Evolutionary conservation across 2,113 vertebrate species (phyloP), one percentile per base, ranked within the genome.

Genomic region (Arothron firmamentum): DNA sequence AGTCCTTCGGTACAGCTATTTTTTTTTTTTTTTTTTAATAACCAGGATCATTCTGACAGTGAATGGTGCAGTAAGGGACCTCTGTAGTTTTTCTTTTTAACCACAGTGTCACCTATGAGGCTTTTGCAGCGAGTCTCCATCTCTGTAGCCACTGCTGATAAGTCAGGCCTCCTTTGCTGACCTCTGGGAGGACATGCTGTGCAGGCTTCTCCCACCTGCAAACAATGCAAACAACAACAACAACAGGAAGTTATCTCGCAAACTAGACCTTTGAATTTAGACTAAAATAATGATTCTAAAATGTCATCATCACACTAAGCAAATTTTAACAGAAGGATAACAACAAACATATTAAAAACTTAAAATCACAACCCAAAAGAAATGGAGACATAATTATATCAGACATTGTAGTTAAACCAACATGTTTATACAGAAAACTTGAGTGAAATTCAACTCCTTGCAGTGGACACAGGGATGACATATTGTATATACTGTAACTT

Each of bases 121-220:
- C 65, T 52, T 85, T 89, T 18, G 84, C 74, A 42, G 90, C 90
- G 46, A 89, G 64, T 70, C 77, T 91, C 92, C 92, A 94, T 46
- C 82, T 73, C 57, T 90, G 88, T 1, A 92, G 66, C 92, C 92
- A 94, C 76, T 92, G 89, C 12, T 87, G 88, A 58, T 90, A 86
- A 31, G 88, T 92, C 67, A 88, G 73, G 18, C 90, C 91, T 21
- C 84, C 84, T 57, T 78, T 76, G 2, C 21, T 63, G 68, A 89
- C 52, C 2, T 87, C 83, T 1, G 90, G 85, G 1, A 93, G 74
- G 19, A 77, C 81, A 55, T 88, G 83, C 81, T 93, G 91, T 0
- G 78, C 92, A 0, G 92, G 91, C 74, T 87, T 88, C 62, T 92
- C 88, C 92, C 92, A 94, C 92, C 92, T 94, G 53, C 56, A 68